Evolutionary conservation across 2,113 vertebrate species (phyloP), one percentile per base, ranked within the genome.

Genomic region (Odontophorus gujanensis): DNA sequence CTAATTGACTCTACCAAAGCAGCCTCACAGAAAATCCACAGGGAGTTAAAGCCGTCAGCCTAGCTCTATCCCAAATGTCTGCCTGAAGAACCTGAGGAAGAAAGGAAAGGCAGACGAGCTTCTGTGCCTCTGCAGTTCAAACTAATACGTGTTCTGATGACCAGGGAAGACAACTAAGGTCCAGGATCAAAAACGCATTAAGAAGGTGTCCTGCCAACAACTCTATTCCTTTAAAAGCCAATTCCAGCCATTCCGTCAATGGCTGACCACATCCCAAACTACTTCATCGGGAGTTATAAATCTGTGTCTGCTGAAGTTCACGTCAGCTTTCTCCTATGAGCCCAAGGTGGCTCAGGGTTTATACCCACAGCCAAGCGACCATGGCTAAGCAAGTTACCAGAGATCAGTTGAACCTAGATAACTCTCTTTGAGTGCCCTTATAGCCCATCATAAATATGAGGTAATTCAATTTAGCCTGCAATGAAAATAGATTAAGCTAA

Each of bases 401-500:
- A 72, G 83, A 96, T 68, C 65, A 48, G 80, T 17, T 72, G 85
- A 95, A 96, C 88, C 61, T 83, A 88, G 93, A 67, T 88, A 94
- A 88, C 88, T 94, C 93, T 91, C 82, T 94, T 25, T 81, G 88
- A 94, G 83, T 92, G 92, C 80, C 92, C 93, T 95, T 92, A 95
- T 34, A 92, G 93, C 90, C 92, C 76, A 47, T 86, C 95, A 92
- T 93, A 96, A 96, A 96, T 96, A 94, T n/a, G 95, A 95, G 88
- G 93, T 93, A 94, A 96, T 95, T 95, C 93, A 95, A 95, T 96
- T 96, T 94, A 93, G 92, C 76, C 88, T 84, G 85, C 93, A 94
- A 93, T 92, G 95, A 96, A 96, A 96, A 96, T 92, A 94, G 93
- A 96, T 96, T 96, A 96, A 95, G 85, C 93, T 61, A 93, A 96